Evolutionary conservation across 2,797 vertebrate genomes (phyloP).

Genomic region (Sphaeramia orbicularis): DNA sequence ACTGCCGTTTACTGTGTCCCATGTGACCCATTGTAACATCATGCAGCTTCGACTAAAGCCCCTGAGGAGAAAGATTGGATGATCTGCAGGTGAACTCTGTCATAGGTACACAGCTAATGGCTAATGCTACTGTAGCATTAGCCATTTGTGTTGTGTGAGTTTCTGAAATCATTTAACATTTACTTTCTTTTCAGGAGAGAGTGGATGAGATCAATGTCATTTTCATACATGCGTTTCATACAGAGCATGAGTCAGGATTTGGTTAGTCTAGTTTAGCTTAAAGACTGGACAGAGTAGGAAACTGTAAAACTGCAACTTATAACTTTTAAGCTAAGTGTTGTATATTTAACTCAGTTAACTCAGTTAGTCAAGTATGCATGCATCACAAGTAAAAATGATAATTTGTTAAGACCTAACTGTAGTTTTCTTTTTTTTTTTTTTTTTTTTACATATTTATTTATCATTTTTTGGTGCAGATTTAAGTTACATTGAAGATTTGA

Average conservation of each 20-base stretch:
- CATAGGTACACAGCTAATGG: not conserved
- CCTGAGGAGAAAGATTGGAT: not conserved
- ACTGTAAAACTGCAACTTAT: too few species aligned
- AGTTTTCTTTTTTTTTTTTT: too few species aligned
- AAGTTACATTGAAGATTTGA: too few species aligned
- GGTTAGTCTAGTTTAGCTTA: not conserved
- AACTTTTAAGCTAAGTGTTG: too few species aligned
- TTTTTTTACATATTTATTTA: too few species aligned
- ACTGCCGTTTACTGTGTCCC: not conserved
- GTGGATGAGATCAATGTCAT: not conserved
- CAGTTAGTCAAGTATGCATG: too few species aligned
- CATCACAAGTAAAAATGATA: too few species aligned
- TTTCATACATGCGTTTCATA: not conserved
- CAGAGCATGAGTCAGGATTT: not conserved
- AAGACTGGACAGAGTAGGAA: too few species aligned
- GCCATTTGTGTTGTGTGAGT: not conserved
- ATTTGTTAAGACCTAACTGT: too few species aligned
- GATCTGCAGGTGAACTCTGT: not conserved
- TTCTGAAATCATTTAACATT: not conserved
- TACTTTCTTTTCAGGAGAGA: not conserved
- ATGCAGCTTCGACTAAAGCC: not conserved
- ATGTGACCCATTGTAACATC: not conserved
- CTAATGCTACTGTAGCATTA: not conserved
- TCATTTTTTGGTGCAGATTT: too few species aligned
- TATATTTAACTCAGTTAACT: too few species aligned